These are phyloP conservation scores for Pseudachorutes palmiensis DNA, from an alignment of 1,140 invertebrate genomes.

Conservation along the genomic window DNA sequence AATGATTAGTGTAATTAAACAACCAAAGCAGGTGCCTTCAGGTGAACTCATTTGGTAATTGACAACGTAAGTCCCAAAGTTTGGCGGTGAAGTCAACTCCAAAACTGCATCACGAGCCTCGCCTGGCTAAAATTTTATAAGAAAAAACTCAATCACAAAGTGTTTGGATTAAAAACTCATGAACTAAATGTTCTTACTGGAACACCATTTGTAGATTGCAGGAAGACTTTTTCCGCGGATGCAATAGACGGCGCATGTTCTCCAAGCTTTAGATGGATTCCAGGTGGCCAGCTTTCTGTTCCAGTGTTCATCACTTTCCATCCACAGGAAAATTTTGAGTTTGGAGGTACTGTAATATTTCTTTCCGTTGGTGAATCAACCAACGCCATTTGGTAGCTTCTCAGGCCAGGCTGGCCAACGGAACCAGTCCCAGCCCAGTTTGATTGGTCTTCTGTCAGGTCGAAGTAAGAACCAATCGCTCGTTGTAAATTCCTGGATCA, in stretches of 20 bases:
- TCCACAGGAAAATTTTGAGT: slow-evolving; percentile 64
- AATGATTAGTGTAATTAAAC: slow-evolving; percentile 62
- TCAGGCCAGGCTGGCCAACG: not conserved
- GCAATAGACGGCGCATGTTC: slow-evolving; percentile 37
- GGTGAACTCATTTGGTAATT: slow-evolving; percentile 54
- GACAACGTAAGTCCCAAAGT: not conserved
- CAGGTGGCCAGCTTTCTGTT: slow-evolving; percentile 65
- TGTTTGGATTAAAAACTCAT: slow-evolving; percentile 55
- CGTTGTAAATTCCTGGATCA: slow-evolving; percentile 92
- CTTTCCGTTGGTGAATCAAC: not conserved
- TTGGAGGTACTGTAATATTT: slow-evolving; percentile 52
- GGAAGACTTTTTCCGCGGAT: not conserved
- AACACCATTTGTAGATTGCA: slow-evolving; percentile 52
- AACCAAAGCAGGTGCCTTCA: slow-evolving; percentile 72
- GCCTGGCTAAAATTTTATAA: not conserved
- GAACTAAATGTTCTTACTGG: slow-evolving; percentile 56
- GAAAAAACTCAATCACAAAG: too few species aligned
- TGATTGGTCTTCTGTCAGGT: slow-evolving; percentile 56
- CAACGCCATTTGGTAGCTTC: not conserved
- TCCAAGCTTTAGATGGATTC: slow-evolving; percentile 59
- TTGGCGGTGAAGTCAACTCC: not conserved
- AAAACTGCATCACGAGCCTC: not conserved
- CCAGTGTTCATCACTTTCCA: slow-evolving; percentile 75
- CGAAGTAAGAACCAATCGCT: slow-evolving; percentile 89
- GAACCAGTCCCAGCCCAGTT: not conserved